Evolutionary conservation across 2,888 invertebrate genomes (phyloP).

Genomic region (Actias luna): DNA sequence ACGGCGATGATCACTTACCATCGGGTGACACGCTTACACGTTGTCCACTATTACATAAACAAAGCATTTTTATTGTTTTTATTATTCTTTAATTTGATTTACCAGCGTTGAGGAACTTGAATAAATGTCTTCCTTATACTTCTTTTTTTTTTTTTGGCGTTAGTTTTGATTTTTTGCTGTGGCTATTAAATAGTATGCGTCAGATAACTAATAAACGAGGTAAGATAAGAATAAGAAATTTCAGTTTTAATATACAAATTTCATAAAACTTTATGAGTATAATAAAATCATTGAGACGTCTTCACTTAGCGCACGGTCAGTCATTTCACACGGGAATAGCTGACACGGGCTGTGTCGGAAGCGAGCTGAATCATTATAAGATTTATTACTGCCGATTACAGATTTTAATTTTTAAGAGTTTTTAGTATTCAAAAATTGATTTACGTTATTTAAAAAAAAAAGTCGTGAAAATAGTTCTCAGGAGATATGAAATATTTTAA

Average conservation of each 20-base stretch:
- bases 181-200: no score
- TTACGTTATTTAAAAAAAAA: neutral
- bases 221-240: neutral
- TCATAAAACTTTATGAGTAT: neutral
- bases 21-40: no score
- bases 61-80: no score
- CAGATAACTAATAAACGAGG: neutral
- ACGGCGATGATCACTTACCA: no score
- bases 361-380: neutral
- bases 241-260: neutral
- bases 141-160: no score
- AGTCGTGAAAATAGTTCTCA: neutral
- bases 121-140: no score
- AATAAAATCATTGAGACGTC: neutral
- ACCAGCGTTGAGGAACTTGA: no score
- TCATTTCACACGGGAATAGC: neutral
- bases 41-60: no score
- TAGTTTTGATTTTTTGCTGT: no score
- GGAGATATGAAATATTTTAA: neutral
- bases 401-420: neutral
- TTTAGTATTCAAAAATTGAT: neutral
- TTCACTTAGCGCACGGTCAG: neutral
- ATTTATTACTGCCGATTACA: neutral
- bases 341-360: neutral
- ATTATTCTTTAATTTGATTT: no score